phyloP scores from a whole-genome alignment of 1,140 invertebrate species.

The Ectropis grisescens region DNA sequence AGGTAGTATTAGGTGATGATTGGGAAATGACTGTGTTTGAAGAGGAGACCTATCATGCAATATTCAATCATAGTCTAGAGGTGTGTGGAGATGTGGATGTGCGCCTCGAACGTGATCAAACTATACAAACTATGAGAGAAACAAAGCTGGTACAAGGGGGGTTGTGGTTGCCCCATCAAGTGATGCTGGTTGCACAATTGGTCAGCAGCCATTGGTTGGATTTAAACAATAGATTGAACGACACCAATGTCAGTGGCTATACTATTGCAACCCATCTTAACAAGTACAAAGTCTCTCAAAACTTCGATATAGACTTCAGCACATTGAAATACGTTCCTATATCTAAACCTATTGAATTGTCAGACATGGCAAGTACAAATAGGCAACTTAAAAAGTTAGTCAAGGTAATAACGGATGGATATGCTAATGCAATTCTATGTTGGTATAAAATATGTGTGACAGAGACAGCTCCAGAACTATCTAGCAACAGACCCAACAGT shows the following conservation, averaged over 20 bases:
- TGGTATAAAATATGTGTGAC: constrained; percentile 43
- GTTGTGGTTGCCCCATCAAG: constrained; percentile 36
- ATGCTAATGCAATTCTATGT: constrained; percentile 37
- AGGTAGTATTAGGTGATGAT: constrained; percentile 31
- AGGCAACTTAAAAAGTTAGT: no score
- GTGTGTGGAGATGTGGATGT: constrained; percentile 43
- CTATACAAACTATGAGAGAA: constrained; percentile 24
- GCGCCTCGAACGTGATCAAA: constrained; percentile 17
- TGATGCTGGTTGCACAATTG: constrained; percentile 38
- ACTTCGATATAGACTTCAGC: constrained; percentile 37
- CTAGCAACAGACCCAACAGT: constrained; percentile 26
- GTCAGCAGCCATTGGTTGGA: constrained; percentile 40
- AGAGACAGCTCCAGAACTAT: no score
- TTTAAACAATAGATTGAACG: constrained; percentile 40
- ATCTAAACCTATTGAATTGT: constrained; percentile 16
- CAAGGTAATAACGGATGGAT: constrained; percentile 23
- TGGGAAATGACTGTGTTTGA: constrained; percentile 25
- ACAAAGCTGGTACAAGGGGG: constrained; percentile 31
- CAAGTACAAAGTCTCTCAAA: constrained; percentile 44
- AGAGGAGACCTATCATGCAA: constrained; percentile 44
- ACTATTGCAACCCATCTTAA: constrained; percentile 40
- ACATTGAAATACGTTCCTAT: constrained; percentile 35
- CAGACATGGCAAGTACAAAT: constrained; percentile 10
- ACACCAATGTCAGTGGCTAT: constrained; percentile 37
- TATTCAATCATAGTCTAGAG: constrained; percentile 43